A percentile compares a stretch with the other conserved stretches of the same genome.
Evolutionary conservation across 2,113 vertebrate genomes (phyloP).

Genomic region (Pongo abelii): DNA sequence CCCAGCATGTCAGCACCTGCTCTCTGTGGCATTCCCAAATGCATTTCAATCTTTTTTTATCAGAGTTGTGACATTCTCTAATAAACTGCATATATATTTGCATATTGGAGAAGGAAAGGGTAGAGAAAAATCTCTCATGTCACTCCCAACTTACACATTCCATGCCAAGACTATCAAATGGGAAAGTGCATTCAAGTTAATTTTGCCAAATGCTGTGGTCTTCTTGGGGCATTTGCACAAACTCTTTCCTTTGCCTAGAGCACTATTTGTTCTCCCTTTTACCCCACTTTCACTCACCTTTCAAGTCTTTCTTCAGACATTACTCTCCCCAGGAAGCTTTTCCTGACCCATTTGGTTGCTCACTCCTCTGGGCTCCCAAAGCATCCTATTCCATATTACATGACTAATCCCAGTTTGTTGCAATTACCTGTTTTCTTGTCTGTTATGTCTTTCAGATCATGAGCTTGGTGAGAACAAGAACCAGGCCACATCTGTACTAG

Average conservation of each 20-base stretch:
- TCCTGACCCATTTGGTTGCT: not conserved
- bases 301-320: not conserved
- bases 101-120: not conserved
- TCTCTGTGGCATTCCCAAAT: not conserved
- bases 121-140: not conserved
- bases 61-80: not conserved
- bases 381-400: not conserved
- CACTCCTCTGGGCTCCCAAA: not conserved
- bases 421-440: not conserved
- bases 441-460: not conserved
- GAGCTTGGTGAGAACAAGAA: not conserved
- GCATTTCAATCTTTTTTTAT: not conserved
- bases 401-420: not conserved
- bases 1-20: not conserved
- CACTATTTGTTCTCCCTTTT: not conserved
- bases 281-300: not conserved
- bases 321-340: not conserved
- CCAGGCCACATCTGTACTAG: not conserved
- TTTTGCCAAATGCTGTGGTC: not conserved
- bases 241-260: not conserved
- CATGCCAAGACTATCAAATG: not conserved
- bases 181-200: not conserved
- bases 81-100: not conserved
- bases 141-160: not conserved
- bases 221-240: not conserved